Evolutionary conservation across 2,888 invertebrate species (phyloP).

Genomic region (Phortica okadai): DNA sequence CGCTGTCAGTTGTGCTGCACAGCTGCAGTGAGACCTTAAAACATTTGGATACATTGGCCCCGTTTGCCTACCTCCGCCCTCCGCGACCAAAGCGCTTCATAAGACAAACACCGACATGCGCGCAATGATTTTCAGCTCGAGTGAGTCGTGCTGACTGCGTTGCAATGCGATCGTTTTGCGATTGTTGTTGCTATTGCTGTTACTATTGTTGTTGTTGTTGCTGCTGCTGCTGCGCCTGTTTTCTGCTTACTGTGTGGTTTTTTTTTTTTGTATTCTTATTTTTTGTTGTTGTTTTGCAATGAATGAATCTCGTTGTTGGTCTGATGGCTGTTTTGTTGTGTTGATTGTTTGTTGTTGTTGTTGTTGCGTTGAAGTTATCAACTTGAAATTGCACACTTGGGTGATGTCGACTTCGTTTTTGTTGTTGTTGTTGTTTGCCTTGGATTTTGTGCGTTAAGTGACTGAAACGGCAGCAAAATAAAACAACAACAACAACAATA

Average conservation of each 20-base stretch:
- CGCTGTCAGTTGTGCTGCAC: neutral
- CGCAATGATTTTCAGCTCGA: conserved; percentile 1
- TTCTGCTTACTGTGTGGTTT: neutral
- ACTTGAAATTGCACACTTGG: conserved; percentile 62
- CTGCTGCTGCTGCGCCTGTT: conserved; percentile 2
- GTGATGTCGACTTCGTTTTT: conserved; percentile 43
- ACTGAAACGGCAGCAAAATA: conserved; percentile 14
- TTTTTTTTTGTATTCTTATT: conserved; percentile 33
- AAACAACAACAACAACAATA: conserved; percentile 22
- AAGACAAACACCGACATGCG: neutral
- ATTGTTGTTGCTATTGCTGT: conserved; percentile 29
- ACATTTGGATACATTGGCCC: neutral
- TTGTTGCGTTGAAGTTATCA: conserved; percentile 47
- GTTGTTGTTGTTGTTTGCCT: conserved; percentile 15
- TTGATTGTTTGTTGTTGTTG: conserved; percentile 43
- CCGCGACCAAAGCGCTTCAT: neutral
- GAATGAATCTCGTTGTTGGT: conserved; percentile 56
- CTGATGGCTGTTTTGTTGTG: conserved; percentile 34
- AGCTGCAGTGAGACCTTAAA: neutral
- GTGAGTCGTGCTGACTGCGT: neutral
- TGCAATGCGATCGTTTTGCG: neutral
- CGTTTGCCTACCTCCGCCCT: neutral
- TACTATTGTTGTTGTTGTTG: conserved; percentile 16
- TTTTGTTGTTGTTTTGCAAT: conserved; percentile 48
- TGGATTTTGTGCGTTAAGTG: conserved; percentile 23